Percentiles rank a stretch among this genome's conserved stretches.
Conservation (phyloP, 2,113 vertebrate species). For the Junco hyemalis region DNA sequence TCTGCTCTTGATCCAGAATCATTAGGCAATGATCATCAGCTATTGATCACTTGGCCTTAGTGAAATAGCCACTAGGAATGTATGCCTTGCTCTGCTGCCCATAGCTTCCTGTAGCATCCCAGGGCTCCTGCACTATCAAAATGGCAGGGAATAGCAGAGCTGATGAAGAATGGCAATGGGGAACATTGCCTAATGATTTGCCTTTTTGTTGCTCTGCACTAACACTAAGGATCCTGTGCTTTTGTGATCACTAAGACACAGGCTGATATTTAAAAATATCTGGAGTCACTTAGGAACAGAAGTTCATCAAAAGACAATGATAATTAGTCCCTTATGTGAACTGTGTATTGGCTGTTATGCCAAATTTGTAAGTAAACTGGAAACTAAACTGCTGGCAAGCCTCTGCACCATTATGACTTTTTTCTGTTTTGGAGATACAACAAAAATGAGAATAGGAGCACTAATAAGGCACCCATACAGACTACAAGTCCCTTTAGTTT, state of each 20-base stretch:
- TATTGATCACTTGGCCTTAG: background rate
- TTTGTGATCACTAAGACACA: background rate
- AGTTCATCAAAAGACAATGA: background rate
- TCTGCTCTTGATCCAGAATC: background rate
- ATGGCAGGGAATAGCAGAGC: background rate
- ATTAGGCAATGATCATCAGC: background rate
- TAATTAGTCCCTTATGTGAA: background rate
- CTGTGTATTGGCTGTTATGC: background rate
- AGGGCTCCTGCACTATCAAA: background rate
- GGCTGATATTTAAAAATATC: background rate
- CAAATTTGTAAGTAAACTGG: background rate
- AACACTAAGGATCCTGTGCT: background rate
- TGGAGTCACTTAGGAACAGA: background rate
- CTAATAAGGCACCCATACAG: background rate
- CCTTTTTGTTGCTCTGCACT: background rate
- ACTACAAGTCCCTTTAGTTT: background rate
- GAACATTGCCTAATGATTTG: background rate
- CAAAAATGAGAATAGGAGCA: background rate
- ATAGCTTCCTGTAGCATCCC: accelerated
- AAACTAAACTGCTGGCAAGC: background rate
- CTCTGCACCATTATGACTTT: background rate
- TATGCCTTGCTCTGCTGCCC: background rate
- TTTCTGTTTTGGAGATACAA: background rate
- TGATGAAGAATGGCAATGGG: background rate
- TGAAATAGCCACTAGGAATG: background rate